These are phyloP conservation scores for Kryptopterus vitreolus DNA, from an alignment of 2,797 vertebrate genomes.

Conservation along the genomic window DNA sequence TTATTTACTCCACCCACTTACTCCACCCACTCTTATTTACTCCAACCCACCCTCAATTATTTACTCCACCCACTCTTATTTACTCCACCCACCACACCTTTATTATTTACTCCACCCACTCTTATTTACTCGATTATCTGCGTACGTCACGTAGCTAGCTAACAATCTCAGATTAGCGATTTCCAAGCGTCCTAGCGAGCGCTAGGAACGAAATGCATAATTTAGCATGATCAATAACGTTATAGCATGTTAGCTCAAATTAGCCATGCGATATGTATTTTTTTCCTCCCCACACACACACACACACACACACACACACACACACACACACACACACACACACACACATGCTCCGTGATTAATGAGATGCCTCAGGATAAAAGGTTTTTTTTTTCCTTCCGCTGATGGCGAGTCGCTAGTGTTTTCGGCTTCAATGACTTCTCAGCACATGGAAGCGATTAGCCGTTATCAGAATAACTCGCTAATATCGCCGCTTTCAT, in stretches of 20 bases:
- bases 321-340: background rate
- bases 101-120: too few species aligned
- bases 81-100: too few species aligned
- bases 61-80: too few species aligned
- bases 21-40: too few species aligned
- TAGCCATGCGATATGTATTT: too few species aligned
- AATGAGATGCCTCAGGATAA: background rate
- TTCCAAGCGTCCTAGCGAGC: too few species aligned
- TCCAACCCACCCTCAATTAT: too few species aligned
- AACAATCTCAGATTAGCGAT: too few species aligned
- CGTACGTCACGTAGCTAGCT: too few species aligned
- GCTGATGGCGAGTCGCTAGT: conserved; percentile 53
- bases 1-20: too few species aligned
- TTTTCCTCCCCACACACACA: background rate
- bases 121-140: too few species aligned
- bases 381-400: conserved; percentile 33
- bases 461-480: conserved; percentile 68
- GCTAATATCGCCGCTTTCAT: conserved; percentile 69
- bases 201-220: too few species aligned
- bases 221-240: background rate
- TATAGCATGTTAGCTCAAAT: background rate
- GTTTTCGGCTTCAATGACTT: conserved; percentile 44
- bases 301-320: background rate
- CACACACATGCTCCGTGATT: background rate
- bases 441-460: conserved; percentile 69